These are phyloP conservation scores for Gonioctena quinquepunctata DNA, from an alignment of 1,140 invertebrate genomes.

Conservation along the genomic window DNA sequence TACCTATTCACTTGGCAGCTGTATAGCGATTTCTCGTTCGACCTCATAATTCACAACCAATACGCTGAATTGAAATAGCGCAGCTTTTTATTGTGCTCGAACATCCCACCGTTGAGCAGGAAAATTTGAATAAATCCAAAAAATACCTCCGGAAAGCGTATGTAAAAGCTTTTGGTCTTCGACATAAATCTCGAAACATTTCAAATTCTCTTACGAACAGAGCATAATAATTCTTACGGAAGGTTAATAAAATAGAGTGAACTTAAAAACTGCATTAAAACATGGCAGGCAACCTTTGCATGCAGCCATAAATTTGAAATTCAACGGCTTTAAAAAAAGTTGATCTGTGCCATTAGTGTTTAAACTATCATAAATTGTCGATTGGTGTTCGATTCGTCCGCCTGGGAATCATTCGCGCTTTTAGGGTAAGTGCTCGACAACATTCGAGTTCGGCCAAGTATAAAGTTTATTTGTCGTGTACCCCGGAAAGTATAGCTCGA, in stretches of 20 bases:
- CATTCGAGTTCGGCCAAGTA: constrained; percentile 49
- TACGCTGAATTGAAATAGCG: constrained; percentile 3
- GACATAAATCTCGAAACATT: constrained; percentile 10
- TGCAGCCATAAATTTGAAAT: constrained; percentile 46
- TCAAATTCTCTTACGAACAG: constrained; percentile 1
- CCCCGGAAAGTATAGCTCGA: constrained; percentile 42
- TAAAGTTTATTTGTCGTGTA: constrained; percentile 55
- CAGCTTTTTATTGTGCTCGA: background rate
- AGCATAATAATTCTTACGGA: constrained; percentile 12
- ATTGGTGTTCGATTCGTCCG: constrained; percentile 46
- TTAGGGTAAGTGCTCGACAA: constrained; percentile 49
- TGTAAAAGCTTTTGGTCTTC: constrained; percentile 13
- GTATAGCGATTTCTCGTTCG: too few relatives aligned
- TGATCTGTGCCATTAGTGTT: constrained; percentile 46
- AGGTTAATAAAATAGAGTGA: constrained; percentile 47
- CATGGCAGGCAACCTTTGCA: constrained; percentile 37
- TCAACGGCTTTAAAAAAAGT: constrained; percentile 46
- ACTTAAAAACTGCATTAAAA: constrained; percentile 45
- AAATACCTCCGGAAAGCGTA: background rate
- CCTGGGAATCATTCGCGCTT: constrained; percentile 41
- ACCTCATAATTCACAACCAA: background rate
- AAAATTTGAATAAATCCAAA: constrained; percentile 11
- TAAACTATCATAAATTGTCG: constrained; percentile 53
- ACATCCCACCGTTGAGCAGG: background rate
- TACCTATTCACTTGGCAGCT: too few relatives aligned